Conservation (phyloP, 2,888 invertebrate species). For the Pollenia labialis region DNA sequence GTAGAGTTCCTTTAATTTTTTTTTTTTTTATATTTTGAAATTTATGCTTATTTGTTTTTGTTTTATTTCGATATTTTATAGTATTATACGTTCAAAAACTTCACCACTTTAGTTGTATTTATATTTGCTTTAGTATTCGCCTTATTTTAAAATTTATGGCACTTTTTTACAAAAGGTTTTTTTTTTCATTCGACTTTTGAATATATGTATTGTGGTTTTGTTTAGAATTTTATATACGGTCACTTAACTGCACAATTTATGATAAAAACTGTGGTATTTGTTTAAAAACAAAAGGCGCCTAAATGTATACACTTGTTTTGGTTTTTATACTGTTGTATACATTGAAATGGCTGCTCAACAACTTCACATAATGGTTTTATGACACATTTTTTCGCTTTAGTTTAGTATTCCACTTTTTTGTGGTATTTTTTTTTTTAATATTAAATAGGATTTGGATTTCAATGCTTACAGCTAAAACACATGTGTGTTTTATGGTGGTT, state of each 20-base stretch:
- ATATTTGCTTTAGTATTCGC: neutral
- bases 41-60: too few relatives aligned
- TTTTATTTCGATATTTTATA: too few relatives aligned
- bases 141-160: neutral
- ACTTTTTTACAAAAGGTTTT: neutral
- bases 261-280: conserved; percentile 37
- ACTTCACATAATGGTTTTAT: conserved; percentile 49
- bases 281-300: conserved; percentile 62
- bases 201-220: conserved; percentile 11
- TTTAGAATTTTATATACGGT: conserved; percentile 22
- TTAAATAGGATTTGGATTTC: conserved; percentile 31
- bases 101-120: neutral
- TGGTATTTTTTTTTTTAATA: neutral
- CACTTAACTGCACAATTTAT: conserved; percentile 48
- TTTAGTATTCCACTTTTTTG: conserved; percentile 22
- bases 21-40: too few relatives aligned
- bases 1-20: too few relatives aligned
- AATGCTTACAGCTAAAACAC: conserved; percentile 34
- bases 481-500: conserved; percentile 49
- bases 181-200: neutral
- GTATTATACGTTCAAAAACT: neutral
- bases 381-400: conserved; percentile 46
- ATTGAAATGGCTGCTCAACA: conserved; percentile 39
- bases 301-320: conserved; percentile 67
- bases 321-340: conserved; percentile 23